Base-by-base conservation (phyloP, 2,113 vertebrate genomes). In the Peromyscus leucopus region DNA sequence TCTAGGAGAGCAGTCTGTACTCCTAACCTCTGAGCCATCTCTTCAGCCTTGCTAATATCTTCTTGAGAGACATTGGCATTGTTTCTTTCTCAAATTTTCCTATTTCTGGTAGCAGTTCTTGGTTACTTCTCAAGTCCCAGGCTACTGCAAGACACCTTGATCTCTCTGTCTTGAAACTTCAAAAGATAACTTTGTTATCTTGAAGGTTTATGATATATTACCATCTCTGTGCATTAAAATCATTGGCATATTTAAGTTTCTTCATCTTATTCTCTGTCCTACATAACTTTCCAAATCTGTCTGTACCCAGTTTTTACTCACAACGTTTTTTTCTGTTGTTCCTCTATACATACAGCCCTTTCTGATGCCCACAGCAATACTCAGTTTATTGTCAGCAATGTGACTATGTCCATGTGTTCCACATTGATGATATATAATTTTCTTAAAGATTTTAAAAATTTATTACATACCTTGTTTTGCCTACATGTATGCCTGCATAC, bases 161-260 rank as follows among this genome's bases (percentile, higher is more conserved):
- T 72, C 57, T 75, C 33, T n/a, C 42, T 96, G 69, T 72, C 26
- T 24, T 87, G 39, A 95, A 94, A 46, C 93, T 91, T 13, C 55
- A 57, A 75, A 57, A 72, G 74, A 89, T 63, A 93, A 61, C 65
- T 85, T 80, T 39, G 26, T 74, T 61, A 21, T 71, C 12, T 94
- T 86, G 71, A 72, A 55, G 21, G 65, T 42, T 91, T 72, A 51
- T 67, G 84, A 87, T 24, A 57, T 36, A 39, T 91, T 92, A 48
- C 76, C 17, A 67, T 65, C 31, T 94, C 17, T 85, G 0, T 61
- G 2, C 17, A 48, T 46, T 82, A 61, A 90, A 93, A 82, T 55
- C 17, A 63, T 26, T 31, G 16, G 1, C 69, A 51, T 51, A n/a
- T 69, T 85, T 88, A 39, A 33, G 31, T 96, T 75, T 91, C 21